A percentile compares a stretch with the other conserved stretches of the same genome.
phyloP scores from a whole-genome alignment of 2,113 vertebrate genomes.

The Romanogobio albipinnatus region DNA sequence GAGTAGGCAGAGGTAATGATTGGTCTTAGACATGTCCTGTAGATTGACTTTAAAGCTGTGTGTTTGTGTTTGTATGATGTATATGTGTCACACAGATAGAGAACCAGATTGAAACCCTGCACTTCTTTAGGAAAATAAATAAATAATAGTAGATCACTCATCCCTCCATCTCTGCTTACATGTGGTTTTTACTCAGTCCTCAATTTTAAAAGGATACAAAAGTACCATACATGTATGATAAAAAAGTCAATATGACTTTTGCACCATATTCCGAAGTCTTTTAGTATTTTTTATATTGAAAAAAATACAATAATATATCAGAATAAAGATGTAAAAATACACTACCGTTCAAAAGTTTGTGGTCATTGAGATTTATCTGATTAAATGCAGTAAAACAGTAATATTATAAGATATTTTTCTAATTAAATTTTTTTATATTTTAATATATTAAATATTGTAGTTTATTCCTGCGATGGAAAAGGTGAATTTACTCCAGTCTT shows the following conservation, averaged over 20 bases:
- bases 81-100: constrained; percentile 9
- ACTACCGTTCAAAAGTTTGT: background rate
- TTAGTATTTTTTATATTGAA: background rate
- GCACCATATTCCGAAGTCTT: background rate
- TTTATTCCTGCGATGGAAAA: background rate
- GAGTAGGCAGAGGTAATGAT: constrained; percentile 56
- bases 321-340: background rate
- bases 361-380: background rate
- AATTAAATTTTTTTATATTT: too few relatives aligned
- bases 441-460: background rate
- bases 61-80: constrained; percentile 42
- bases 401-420: background rate
- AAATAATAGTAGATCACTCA: background rate
- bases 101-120: background rate
- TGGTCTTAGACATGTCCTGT: constrained; percentile 20
- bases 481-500: background rate
- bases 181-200: background rate
- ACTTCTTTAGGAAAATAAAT: background rate
- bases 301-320: background rate
- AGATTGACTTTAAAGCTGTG: constrained; percentile 5
- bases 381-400: background rate
- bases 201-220: background rate
- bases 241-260: background rate
- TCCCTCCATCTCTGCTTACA: constrained; percentile 9
- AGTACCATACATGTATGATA: background rate